Base-by-base conservation (phyloP, 2,888 invertebrate species). In the Hirtodrosophila alboralis region DNA sequence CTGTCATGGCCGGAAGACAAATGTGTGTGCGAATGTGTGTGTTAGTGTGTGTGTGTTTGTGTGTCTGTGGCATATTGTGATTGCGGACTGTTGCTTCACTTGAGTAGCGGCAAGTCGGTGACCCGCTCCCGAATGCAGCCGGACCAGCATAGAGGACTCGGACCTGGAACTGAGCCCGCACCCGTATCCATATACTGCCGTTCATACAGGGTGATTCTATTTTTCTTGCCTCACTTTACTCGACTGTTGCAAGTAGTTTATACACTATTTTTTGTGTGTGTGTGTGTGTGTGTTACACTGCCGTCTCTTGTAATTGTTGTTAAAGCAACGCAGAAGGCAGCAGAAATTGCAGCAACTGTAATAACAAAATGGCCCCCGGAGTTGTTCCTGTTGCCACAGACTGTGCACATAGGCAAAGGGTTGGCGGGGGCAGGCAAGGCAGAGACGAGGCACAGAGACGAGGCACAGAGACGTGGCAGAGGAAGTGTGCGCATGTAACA, bases 321-420 rank as follows among this genome's bases (percentile, higher is more conserved):
- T 73, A 74, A 77, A 80, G 74, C 77, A 84, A 57, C 71, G 61
- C 54, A 37, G 23, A 23, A 61, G 70, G 51, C 69, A 38, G 68
- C 75, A 64, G 75, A 75, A 84, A 81, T 65, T 77, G 83, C 75
- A 71, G 68, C 75, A 81, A 85, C 79, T 79, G 84, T 83, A 79
- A 83, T 81, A 81, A 85, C 76, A 79, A 79, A 81, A 85, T 85
- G 84, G 83, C 85, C 79, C 61, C 79, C 69, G 83, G 85, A 73
- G 83, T 70, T 83, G 74, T 70, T 75, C 68, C 84, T 72, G 59
- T 69, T 66, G 36, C 52, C 40, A 40, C 52, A 49, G 30, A 23
- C 51, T 6, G 14, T 52, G 41, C 48, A 36, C 13, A 26, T 6
- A 33, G 40, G 14, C 18, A 27, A 8, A 16, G 8, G n/a, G 23